Base-by-base conservation (phyloP, 2,113 vertebrate species). In the Eublepharis macularius region DNA sequence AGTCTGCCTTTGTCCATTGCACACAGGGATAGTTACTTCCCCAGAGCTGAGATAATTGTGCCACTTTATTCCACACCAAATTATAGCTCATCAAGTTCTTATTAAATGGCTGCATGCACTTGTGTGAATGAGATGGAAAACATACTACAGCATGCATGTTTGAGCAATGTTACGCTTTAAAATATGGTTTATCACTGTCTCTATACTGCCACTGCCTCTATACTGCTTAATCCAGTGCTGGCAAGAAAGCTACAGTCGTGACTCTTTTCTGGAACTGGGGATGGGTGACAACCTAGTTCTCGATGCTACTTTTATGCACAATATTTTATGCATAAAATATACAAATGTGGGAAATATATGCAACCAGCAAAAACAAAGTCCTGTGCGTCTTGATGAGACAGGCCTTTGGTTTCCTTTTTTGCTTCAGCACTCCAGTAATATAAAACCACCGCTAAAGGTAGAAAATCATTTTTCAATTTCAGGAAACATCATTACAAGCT, bases 391-490 rank as follows among this genome's bases (percentile, higher is more conserved):
- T 81, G 92, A 96, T 95, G 95, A 96, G 95, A 63, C 60, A 96
- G 88, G 89, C 89, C 72, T 85, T 94, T 21, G 29, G 63, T 69
- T 57, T 72, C 63, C 41, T 80, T 57, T 43, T 72, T 91, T 89
- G 69, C 87, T 96, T 94, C 90, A 83, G 92, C 92, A 96, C 95
- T 96, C 94, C 93, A 95, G 96, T 96, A 97, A 97, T 87, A 84
- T 94, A 95, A 97, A 96, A 96, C 96, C 93, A 95, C 92, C 76
- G 47, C 94, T 95, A 94, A 97, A 96, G 95, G 94, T 95, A 96
- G 94, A 97, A 96, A 97, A 97, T 94, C 80, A 96, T 97, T 97
- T 97, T 96, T 97, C 96, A 96, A 88, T 94, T 96, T 97, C 96
- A 97, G 95, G 96, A 97, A 97, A 97, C 94, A 96, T 95, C 84